Conservation (phyloP, 2,797 vertebrate species). For the Florisuga fusca region DNA sequence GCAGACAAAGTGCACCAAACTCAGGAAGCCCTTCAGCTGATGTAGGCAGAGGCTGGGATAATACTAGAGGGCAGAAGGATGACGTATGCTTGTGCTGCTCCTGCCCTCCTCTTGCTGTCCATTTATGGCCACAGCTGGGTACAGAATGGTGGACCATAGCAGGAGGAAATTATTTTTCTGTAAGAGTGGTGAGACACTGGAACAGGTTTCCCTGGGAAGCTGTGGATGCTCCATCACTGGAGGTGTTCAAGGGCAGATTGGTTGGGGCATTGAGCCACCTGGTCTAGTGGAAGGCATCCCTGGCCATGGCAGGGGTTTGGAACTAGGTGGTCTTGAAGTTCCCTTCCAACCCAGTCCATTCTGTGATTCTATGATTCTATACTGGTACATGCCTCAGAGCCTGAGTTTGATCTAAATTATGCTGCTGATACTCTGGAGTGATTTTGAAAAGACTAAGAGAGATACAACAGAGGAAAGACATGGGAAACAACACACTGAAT, state of each 20-base stretch:
- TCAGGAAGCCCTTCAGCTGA: not conserved
- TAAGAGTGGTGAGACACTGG: too few species aligned
- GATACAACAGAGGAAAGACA: not conserved
- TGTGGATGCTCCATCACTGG: too few species aligned
- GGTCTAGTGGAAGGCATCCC: too few species aligned
- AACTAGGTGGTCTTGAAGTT: too few species aligned
- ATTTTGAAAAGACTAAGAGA: not conserved
- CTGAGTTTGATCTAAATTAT: not conserved
- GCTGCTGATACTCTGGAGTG: not conserved
- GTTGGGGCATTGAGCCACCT: too few species aligned
- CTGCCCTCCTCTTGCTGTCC: accelerated
- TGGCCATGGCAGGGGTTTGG: too few species aligned
- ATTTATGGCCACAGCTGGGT: accelerated
- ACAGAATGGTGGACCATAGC: not conserved
- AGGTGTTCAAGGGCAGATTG: too few species aligned
- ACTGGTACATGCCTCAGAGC: not conserved
- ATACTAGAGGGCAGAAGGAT: not conserved
- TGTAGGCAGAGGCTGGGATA: not conserved
- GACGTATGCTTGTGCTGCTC: accelerated
- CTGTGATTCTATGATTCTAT: not conserved
- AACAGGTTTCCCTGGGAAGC: too few species aligned
- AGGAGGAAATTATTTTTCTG: too few species aligned
- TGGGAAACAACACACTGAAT: not conserved
- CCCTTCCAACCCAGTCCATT: too few species aligned
- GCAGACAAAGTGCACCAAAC: not conserved